A percentile compares a stretch with the other conserved stretches of the same genome.
These are phyloP conservation scores for Mustelus asterias DNA, from an alignment of 2,113 vertebrate genomes.

Conservation along the genomic window DNA sequence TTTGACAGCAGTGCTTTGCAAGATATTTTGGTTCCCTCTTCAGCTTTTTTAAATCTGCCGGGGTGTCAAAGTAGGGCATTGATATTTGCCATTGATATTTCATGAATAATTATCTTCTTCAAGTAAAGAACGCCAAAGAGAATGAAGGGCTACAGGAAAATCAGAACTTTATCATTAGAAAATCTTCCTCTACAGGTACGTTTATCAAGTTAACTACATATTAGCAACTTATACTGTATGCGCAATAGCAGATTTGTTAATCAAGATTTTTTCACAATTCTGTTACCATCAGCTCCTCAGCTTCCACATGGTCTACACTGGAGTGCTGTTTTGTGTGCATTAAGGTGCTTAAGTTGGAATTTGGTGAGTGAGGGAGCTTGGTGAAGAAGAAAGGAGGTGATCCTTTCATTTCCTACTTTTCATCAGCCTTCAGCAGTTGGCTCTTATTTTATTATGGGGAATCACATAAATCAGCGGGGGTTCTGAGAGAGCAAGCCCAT, in stretches of 20 bases:
- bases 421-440: no score
- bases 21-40: background rate
- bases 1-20: background rate
- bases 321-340: no score
- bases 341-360: no score
- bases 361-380: no score
- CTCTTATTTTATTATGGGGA: no score
- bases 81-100: background rate
- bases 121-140: background rate
- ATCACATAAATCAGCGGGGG: no score
- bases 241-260: background rate
- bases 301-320: background rate
- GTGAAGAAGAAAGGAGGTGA: no score
- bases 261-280: background rate
- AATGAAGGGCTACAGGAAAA: background rate
- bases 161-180: background rate
- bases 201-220: background rate
- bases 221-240: background rate
- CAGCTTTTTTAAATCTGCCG: background rate
- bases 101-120: background rate
- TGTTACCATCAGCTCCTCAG: background rate
- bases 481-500: no score
- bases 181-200: background rate
- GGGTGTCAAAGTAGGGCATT: background rate
- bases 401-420: no score